Conservation (phyloP, 2,888 invertebrate genomes). For the Coelopa pilipes region DNA sequence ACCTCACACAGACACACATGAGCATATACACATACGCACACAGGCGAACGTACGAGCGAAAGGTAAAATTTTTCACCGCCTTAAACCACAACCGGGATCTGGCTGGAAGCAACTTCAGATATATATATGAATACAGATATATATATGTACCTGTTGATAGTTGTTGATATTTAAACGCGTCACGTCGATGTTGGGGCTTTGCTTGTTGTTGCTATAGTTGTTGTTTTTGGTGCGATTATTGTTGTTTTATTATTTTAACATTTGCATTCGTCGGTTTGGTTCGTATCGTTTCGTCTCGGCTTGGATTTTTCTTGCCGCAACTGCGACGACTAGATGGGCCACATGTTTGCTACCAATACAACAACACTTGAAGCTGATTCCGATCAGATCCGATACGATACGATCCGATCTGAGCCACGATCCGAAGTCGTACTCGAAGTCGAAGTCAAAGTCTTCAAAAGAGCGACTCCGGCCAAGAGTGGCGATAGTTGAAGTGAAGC, state of each 20-base stretch:
- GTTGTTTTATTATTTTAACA: constrained; percentile 45
- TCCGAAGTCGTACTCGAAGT: constrained; percentile 28
- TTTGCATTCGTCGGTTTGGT: constrained; percentile 50
- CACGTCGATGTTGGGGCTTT: not conserved
- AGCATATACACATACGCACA: not conserved
- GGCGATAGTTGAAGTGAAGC: constrained; percentile 66
- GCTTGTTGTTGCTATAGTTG: constrained; percentile 34
- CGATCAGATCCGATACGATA: constrained; percentile 33
- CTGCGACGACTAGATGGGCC: constrained; percentile 27
- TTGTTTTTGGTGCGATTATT: constrained; percentile 48
- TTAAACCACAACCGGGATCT: constrained; percentile 13
- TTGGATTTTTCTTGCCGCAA: constrained; percentile 39
- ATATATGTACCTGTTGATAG: constrained; percentile 2
- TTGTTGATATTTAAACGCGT: constrained; percentile 28
- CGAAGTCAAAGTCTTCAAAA: constrained; percentile 65
- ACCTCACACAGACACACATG: no score
- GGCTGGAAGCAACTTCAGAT: not conserved
- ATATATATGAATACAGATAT: constrained; percentile 22
- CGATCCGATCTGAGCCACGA: no score
- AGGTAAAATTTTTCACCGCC: constrained; percentile 30
- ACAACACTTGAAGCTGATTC: constrained; percentile 39
- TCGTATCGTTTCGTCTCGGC: no score
- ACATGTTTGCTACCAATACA: constrained; percentile 31
- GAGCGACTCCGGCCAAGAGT: constrained; percentile 61
- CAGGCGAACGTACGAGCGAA: constrained; percentile 6